Evolutionary conservation across 92 coral and sea anemone species (phyloP), one percentile per base, ranked within the genome.

Genomic region (Desmophyllum pertusum): DNA sequence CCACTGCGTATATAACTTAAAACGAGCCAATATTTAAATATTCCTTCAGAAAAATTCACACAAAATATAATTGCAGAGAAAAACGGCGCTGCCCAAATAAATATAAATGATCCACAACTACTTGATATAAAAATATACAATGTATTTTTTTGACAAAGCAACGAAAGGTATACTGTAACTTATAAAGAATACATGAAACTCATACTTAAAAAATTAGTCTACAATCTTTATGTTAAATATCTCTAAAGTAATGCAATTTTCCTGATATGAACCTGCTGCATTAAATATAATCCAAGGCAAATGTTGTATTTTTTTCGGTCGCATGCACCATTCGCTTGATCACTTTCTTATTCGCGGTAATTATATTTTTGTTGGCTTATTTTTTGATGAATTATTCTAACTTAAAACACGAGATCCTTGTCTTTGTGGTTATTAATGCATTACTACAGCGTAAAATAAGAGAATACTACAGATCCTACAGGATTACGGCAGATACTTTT

Each of bases 311-410:
- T 76, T 39, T 42, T 6, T 61, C 30, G 50, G 18, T 78, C 82
- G 42, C 40, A 57, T n/a, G n/a, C n/a, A n/a, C n/a, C n/a, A 80
- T 51, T 65, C 65, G 40, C 75, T 48, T 80, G 43, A 48, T 66
- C 57, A 66, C 14, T 50, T 48, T 74, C 78, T 17, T 74, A 1
- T 25, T 29, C 33, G 10, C 43, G 33, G 40, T 46, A 19, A 23
- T 19, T 19, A 1, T 10, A 13, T 6, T 46, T 27, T 31, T 30
- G 18, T 39, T 31, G 15, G 27, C 19, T 25, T 30, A 41, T 19
- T 40, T 37, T 80, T 66, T 79, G 62, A 66, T 67, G 73, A 67
- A 46, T 71, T 75, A 79, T 33, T 46, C 25, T 77, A 23, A 37
- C 23, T 27, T 77, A 29, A 63, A 63, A 62, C 38, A 27, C 18